Evolutionary conservation across 92 coral and sea anemone species (phyloP).

Genomic region (Anthopleura xanthogrammica): DNA sequence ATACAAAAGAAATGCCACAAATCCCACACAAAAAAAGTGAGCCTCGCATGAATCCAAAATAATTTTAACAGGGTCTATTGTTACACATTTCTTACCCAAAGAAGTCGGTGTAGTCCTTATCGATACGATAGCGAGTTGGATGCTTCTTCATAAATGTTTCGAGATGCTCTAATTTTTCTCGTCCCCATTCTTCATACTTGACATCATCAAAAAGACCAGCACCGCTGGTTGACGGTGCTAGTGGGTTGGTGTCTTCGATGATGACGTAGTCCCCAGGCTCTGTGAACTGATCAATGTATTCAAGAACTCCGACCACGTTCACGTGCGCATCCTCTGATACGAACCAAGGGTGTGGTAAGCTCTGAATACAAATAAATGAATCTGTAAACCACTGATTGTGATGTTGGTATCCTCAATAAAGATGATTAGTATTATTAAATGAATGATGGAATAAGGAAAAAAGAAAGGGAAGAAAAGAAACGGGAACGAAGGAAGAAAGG

Average conservation of each 20-base stretch:
- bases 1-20: too few species aligned
- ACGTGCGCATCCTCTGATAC: slow-evolving; percentile 56
- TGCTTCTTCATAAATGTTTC: slow-evolving; percentile 34
- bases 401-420: too few species aligned
- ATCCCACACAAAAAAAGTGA: too few species aligned
- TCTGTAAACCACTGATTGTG: too few species aligned
- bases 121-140: slow-evolving; percentile 42
- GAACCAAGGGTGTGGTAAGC: slow-evolving; percentile 58
- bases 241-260: slow-evolving; percentile 57
- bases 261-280: slow-evolving; percentile 56
- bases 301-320: slow-evolving; percentile 39
- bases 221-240: too few species aligned
- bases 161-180: slow-evolving; percentile 29
- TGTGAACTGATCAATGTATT: slow-evolving; percentile 47
- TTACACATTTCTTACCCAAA: slow-evolving; percentile 3
- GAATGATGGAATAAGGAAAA: too few species aligned
- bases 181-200: neutral
- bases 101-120: slow-evolving; percentile 54
- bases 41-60: too few species aligned
- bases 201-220: neutral
- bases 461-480: too few species aligned
- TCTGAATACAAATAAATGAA: slow-evolving; percentile 17
- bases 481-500: too few species aligned
- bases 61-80: too few species aligned
- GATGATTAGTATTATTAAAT: too few species aligned